Base-by-base conservation (phyloP, 2,113 vertebrate genomes). In the Tapirus terrestris region DNA sequence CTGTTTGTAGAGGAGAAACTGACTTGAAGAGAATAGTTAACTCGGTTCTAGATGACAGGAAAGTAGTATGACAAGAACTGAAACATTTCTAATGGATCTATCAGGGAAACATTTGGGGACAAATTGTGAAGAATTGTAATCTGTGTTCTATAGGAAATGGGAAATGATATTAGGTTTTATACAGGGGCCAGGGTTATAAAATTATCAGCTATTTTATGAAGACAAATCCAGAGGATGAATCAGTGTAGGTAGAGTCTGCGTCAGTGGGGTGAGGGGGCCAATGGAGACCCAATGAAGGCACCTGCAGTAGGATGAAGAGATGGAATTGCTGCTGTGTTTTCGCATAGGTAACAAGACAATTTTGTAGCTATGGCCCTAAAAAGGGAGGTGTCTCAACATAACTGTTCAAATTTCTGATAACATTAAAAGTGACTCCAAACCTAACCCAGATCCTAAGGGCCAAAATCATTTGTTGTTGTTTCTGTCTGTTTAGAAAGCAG, bases 391-490 rank as follows among this genome's bases (percentile, higher is more conserved):
- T 5, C 7, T 1, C 8, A 73, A 79, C 27, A 36, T 18, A 77
- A 9, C 18, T 45, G 8, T 89, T 94, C 39, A 45, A 67, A 68
- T 67, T 65, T 76, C 23, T 18, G 6, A 29, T 18, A 86, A 70
- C 3, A 17, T 7, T 91, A 39, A 84, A 83, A 68, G 75, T 33
- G 18, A 77, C 11, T 79, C 25, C n/a, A 77, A 33, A 51, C n/a
- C 5, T 67, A 67, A 39, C 9, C 2, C 20, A 45, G 6, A 4
- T 23, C 3, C 18, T 61, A 17, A 65, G 33, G 12, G 21, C 39
- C 29, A 82, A 53, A 75, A 88, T 94, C 91, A 53, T 90, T 92
- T 83, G 83, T 43, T 61, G 25, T 10, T 67, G 11, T 60, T 48
- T 31, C 13, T 58, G 43, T 79, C 89, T 89, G 70, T 58, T 77